Percentiles rank a stretch among this genome's conserved stretches.
Conservation (phyloP, 2,888 invertebrate species). For the Mesorhabditis spiculigera region DNA sequence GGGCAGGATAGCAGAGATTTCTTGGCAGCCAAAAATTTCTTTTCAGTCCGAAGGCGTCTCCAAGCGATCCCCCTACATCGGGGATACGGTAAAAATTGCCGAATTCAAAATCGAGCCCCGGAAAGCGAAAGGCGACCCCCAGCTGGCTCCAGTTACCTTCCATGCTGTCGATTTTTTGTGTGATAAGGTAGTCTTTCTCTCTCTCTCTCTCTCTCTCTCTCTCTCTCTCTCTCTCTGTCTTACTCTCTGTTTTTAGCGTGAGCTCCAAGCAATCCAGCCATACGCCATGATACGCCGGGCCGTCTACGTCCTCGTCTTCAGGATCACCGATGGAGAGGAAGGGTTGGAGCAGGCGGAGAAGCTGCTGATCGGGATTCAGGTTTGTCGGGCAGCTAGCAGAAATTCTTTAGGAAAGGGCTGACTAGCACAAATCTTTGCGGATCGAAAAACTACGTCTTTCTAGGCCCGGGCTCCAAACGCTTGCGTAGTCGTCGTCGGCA, state of each 20-base stretch:
- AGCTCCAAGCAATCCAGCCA: conserved; percentile 97
- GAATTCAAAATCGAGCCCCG: conserved; percentile 80
- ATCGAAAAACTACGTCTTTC: conserved; percentile 8
- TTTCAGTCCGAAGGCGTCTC: not conserved
- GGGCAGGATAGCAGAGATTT: too few species aligned
- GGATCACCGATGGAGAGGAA: conserved; percentile 82
- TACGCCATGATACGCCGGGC: conserved; percentile 93
- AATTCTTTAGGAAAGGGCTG: too few species aligned
- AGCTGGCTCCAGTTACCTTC: conserved; percentile 76
- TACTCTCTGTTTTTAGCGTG: conserved; percentile 65
- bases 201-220: too few species aligned
- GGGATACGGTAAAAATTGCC: conserved; percentile 79
- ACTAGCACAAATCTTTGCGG: not conserved
- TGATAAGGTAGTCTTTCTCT: not conserved
- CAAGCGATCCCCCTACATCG: conserved; percentile 59
- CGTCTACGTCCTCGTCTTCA: conserved; percentile 90
- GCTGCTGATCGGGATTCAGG: conserved; percentile 93
- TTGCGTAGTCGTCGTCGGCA: conserved; percentile 91
- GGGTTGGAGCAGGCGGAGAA: conserved; percentile 85
- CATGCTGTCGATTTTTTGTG: conserved; percentile 79
- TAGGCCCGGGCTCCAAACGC: conserved; percentile 91
- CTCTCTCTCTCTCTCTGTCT: too few species aligned
- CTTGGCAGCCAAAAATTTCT: too few species aligned
- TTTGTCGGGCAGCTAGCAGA: too few species aligned
- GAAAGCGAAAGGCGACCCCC: conserved; percentile 58